Percentiles rank a stretch among this genome's conserved stretches.
These are phyloP conservation scores for Tortricodes alternella DNA, from an alignment of 2,888 invertebrate genomes.

Conservation along the genomic window DNA sequence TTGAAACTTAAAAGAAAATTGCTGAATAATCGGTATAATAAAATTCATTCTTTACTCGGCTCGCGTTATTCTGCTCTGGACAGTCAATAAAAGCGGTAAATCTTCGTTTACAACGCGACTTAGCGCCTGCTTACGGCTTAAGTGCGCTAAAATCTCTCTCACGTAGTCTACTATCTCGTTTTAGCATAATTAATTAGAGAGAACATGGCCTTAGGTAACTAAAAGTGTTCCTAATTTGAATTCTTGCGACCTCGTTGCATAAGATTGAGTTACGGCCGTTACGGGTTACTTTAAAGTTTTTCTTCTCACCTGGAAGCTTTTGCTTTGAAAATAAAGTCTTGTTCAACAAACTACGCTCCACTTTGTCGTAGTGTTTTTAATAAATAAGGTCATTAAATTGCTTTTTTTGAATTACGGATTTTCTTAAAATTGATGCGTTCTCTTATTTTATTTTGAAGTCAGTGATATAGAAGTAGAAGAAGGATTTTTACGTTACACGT, in stretches of 20 bases:
- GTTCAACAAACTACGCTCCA: neutral
- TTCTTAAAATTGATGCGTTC: too few relatives aligned
- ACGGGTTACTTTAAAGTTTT: neutral
- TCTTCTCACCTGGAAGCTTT: neutral
- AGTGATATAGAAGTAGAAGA: too few relatives aligned
- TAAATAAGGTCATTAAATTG: neutral
- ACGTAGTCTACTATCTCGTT: conserved; percentile 46
- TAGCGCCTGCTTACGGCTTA: conserved; percentile 33
- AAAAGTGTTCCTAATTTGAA: conserved; percentile 34
- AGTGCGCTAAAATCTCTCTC: conserved; percentile 44
- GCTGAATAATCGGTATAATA: neutral
- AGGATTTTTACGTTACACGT: too few relatives aligned
- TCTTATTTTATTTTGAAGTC: too few relatives aligned
- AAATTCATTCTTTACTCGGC: neutral
- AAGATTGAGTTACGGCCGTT: conserved; percentile 10
- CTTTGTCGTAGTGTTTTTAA: neutral
- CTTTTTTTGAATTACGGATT: too few relatives aligned
- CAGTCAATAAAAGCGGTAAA: conserved; percentile 41
- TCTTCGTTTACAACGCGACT: conserved; percentile 41
- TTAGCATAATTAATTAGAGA: conserved; percentile 48
- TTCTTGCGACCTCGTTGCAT: conserved; percentile 22
- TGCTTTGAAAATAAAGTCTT: neutral
- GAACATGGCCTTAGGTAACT: conserved; percentile 34
- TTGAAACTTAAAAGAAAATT: neutral
- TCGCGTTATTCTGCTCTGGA: conserved; percentile 31